phyloP scores from a whole-genome alignment of 1,140 invertebrate species.

The Drosophila tropicalis region DNA sequence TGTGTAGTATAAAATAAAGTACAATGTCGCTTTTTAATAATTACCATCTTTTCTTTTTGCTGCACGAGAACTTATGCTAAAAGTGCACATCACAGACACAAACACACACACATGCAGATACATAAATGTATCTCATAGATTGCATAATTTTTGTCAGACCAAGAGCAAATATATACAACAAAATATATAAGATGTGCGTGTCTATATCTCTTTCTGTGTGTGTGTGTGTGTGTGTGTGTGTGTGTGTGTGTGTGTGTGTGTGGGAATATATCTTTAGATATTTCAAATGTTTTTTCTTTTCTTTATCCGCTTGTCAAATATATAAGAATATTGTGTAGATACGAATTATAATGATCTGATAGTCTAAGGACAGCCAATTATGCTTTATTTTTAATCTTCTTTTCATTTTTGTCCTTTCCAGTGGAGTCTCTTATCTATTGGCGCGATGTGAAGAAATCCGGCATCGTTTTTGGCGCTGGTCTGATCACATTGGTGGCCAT shows the following conservation, averaged over 20 bases:
- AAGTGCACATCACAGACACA: constrained; percentile 19
- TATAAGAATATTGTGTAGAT: constrained; percentile 2
- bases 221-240: constrained; percentile 46
- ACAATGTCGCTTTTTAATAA: constrained; percentile 49
- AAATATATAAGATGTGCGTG: constrained; percentile 18
- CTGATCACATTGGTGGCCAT: constrained; percentile 95
- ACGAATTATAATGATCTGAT: neutral
- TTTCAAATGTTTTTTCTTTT: constrained; percentile 6
- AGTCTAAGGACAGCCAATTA: neutral
- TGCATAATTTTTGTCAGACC: constrained; percentile 69
- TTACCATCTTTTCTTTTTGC: constrained; percentile 54
- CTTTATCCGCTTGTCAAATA: constrained; percentile 39
- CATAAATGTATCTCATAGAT: constrained; percentile 68
- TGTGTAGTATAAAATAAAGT: constrained; percentile 27
- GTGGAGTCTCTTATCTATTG: constrained; percentile 98
- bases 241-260: constrained; percentile 49
- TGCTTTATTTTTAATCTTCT: neutral
- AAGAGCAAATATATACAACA: constrained; percentile 51
- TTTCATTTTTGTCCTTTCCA: constrained; percentile 85
- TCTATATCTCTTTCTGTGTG: constrained; percentile 9
- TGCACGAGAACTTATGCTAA: constrained; percentile 38
- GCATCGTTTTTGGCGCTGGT: constrained; percentile 94
- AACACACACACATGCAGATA: constrained; percentile 6
- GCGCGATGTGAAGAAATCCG: constrained; percentile 97
- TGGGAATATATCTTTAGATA: constrained; percentile 30